Base-by-base conservation (phyloP, 2,797 vertebrate species). In the Peromyscus melanophrys region DNA sequence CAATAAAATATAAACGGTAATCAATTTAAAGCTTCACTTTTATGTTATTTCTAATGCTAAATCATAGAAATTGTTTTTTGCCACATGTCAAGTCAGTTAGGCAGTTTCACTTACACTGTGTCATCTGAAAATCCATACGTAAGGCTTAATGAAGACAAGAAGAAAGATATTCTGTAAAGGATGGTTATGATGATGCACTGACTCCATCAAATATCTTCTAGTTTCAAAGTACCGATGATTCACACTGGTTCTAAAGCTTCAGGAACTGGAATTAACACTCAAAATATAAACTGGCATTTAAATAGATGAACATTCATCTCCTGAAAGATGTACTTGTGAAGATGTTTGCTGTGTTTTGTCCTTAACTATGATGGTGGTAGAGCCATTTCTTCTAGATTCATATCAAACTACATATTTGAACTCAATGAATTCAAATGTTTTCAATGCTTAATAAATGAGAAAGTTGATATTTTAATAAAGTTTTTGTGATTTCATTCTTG, bases 1-100 rank as follows among this genome's bases (percentile, higher is more conserved):
- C 84, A 73, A 92, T 86, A 73, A 94, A 94, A 76, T 73, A 46
- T 49, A 97, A 94, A 71, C 8, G 12, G 37, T n/a, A 93, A 21
- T 29, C 27, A 59, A 94, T 61, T 90, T 93, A 83, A 90, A 43
- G 17, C 21, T 82, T 90, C 34, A 61, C 85, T 89, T 89, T 92
- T 82, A 11, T 73, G 31, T 77, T 82, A 82, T 88, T 86, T 85
- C 49, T 57, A 81, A 90, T 52, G 61, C 93, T 27, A 87, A 89
- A 78, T 82, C 31, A 52, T 9, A 52, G 34, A 40, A 27, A 19
- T n/a, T 40, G 4, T 34, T 14, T 61, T 92, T 71, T 59, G 5
- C 25, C 31, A 10, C 6, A 16, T 86, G 40, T 73, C 13, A 21
- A n/a, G 6, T 71, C 46, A 65, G 3, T 59, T 77, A 3, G 8